Evolutionary conservation across 2,797 vertebrate genomes (phyloP).

Genomic region (Dendrocincla fuliginosa): DNA sequence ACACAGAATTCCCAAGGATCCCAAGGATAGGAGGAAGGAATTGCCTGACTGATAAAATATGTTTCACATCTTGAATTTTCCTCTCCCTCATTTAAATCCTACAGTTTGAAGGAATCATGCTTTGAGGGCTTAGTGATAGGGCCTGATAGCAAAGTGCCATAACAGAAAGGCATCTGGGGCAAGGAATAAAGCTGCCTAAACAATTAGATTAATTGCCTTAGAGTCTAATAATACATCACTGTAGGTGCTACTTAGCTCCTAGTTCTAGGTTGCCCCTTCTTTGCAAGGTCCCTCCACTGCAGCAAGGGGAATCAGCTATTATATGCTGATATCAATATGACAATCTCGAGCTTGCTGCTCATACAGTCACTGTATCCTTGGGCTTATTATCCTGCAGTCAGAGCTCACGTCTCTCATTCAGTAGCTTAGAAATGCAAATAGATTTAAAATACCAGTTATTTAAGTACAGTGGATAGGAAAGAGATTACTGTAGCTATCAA

Average conservation of each 20-base stretch:
- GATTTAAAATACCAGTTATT: not conserved
- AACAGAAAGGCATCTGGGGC: not conserved
- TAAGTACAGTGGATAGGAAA: not conserved
- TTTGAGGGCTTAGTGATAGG: not conserved
- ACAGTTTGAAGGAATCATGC: not conserved
- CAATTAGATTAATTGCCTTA: not conserved
- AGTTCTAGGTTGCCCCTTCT: not conserved
- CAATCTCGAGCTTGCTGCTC: not conserved
- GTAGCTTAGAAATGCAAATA: slow-evolving; percentile 4
- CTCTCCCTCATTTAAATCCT: not conserved
- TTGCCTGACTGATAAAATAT: not conserved
- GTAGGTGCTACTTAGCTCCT: not conserved
- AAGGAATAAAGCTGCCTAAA: not conserved
- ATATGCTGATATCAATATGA: not conserved
- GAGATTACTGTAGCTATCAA: not conserved
- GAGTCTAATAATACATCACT: not conserved
- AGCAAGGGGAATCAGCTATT: not conserved
- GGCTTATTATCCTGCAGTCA: not conserved
- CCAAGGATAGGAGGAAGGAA: not conserved
- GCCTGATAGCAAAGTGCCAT: not conserved
- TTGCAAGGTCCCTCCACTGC: not conserved
- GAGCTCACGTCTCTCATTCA: not conserved
- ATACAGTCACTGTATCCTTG: not conserved
- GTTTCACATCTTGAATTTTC: not conserved
- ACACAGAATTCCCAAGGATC: not conserved